A percentile compares a stretch with the other conserved stretches of the same genome.
These are phyloP conservation scores for Rhagoletis pomonella DNA, from an alignment of 1,140 invertebrate genomes.

Conservation along the genomic window DNA sequence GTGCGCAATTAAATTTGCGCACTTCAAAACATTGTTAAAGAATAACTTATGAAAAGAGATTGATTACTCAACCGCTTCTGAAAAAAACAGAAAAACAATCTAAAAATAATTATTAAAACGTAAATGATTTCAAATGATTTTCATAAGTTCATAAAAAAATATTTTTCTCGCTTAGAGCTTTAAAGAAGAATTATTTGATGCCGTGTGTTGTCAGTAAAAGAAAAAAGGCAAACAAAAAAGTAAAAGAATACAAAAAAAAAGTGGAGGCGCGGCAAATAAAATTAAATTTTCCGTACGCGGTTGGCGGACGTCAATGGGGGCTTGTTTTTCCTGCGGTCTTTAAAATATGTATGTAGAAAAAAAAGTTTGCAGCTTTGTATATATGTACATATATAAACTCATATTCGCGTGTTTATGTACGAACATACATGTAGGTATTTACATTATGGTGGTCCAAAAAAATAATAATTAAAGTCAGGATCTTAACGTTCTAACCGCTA, in stretches of 20 bases:
- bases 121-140: neutral
- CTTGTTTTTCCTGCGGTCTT: neutral
- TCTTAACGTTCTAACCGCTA: too few species aligned
- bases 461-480: too few species aligned
- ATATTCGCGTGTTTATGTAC: too few species aligned
- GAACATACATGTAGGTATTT: too few species aligned
- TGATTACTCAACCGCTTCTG: neutral
- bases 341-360: too few species aligned
- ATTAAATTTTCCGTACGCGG: too few species aligned
- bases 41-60: neutral
- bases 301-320: slow-evolving; percentile 2
- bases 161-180: neutral
- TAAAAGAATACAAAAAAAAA: neutral
- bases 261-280: neutral
- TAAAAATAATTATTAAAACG: neutral
- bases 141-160: neutral
- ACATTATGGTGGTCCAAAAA: too few species aligned
- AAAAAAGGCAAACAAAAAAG: neutral
- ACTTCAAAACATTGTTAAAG: neutral
- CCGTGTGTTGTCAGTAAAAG: neutral
- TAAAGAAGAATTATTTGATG: too few species aligned
- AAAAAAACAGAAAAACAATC: neutral
- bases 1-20: slow-evolving; percentile 24
- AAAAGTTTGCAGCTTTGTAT: too few species aligned
- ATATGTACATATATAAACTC: too few species aligned